Conservation (phyloP, 2,797 vertebrate genomes). For the Sebastes flavidus region DNA sequence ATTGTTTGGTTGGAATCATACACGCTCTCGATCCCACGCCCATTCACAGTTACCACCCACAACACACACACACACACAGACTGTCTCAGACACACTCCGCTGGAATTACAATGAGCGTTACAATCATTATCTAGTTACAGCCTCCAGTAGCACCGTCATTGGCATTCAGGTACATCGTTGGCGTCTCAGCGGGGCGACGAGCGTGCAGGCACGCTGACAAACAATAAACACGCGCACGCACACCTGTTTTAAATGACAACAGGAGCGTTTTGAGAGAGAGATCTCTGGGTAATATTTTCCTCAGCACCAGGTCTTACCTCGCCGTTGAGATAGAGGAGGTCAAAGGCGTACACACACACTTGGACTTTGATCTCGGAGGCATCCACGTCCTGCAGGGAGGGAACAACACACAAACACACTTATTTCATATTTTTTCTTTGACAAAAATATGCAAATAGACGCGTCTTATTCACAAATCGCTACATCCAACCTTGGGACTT, state of each 20-base stretch:
- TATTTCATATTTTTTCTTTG: constrained; percentile 18
- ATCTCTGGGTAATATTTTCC: constrained; percentile 28
- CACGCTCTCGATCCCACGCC: neutral
- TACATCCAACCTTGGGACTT: constrained; percentile 55
- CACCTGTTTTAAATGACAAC: constrained; percentile 20
- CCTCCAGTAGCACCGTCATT: constrained; percentile 61
- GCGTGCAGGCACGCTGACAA: constrained; percentile 6
- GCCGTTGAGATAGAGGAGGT: constrained; percentile 92
- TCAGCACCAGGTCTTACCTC: constrained; percentile 81
- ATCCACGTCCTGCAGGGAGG: constrained; percentile 86
- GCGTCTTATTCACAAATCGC: constrained; percentile 55
- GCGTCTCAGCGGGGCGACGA: constrained; percentile 22
- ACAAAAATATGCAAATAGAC: constrained; percentile 65
- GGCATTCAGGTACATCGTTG: constrained; percentile 61
- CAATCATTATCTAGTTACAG: constrained; percentile 68
- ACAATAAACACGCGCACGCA: constrained; percentile 21
- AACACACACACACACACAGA: constrained; percentile 23
- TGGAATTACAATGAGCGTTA: constrained; percentile 69
- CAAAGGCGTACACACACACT: constrained; percentile 93
- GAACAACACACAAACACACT: constrained; percentile 25
- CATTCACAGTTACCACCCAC: constrained; percentile 27
- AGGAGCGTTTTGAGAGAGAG: neutral
- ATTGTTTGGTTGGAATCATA: constrained; percentile 18
- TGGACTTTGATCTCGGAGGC: constrained; percentile 92
- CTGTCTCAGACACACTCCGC: constrained; percentile 16